Evolutionary conservation across 2,113 vertebrate species (phyloP).

Genomic region (Sorex araneus): DNA sequence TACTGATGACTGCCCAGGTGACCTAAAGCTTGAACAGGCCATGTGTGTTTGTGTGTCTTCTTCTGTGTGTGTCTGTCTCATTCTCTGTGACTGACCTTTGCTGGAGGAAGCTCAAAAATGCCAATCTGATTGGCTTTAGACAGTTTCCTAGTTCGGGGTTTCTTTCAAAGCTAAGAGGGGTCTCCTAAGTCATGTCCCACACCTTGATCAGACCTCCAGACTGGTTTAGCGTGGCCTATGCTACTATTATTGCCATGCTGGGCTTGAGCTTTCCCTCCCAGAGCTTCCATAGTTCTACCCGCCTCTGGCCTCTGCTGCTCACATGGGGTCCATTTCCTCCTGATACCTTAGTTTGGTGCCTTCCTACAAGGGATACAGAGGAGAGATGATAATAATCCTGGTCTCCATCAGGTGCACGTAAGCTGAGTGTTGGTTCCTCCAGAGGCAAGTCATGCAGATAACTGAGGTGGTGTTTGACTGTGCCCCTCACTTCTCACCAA

Average conservation of each 20-base stretch:
- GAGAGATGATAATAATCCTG: background rate
- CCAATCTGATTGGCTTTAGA: too few relatives aligned
- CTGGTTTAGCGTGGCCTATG: background rate
- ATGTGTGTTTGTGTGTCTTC: too few relatives aligned
- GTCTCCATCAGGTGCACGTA: background rate
- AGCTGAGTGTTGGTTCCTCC: background rate
- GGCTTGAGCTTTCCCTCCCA: background rate
- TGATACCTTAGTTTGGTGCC: background rate
- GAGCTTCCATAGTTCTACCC: background rate
- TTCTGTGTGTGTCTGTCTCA: too few relatives aligned
- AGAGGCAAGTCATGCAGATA: background rate
- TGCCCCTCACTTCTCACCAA: background rate
- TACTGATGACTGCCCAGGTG: too few relatives aligned
- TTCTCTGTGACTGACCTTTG: too few relatives aligned
- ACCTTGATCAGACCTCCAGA: background rate
- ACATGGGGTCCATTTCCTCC: background rate
- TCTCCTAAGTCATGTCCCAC: background rate
- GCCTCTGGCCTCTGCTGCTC: background rate
- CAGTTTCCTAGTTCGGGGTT: background rate
- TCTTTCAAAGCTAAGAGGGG: background rate
- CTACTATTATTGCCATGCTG: slow-evolving; percentile 31
- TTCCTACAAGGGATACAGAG: background rate
- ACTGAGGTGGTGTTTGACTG: background rate
- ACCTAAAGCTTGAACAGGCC: too few relatives aligned
- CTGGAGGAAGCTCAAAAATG: too few relatives aligned